These are phyloP conservation scores for Pituophis catenifer DNA, from an alignment of 2,113 vertebrate species.

Conservation along the genomic window DNA sequence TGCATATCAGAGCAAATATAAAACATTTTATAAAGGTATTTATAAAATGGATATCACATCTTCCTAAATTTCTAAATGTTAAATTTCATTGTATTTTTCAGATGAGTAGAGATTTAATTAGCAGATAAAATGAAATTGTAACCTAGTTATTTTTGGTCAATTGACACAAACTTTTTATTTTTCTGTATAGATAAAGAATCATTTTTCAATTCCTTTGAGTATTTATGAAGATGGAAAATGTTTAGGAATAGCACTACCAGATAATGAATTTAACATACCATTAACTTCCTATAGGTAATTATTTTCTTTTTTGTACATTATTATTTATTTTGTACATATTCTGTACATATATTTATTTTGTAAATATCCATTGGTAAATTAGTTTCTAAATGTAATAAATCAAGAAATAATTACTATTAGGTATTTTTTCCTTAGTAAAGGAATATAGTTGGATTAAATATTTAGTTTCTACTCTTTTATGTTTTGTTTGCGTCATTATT, in stretches of 20 bases:
- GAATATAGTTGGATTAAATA: not conserved
- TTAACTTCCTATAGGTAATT: constrained; percentile 87
- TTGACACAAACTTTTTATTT: constrained; percentile 20
- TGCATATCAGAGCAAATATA: not conserved
- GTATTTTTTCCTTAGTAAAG: not conserved
- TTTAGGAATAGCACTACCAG: constrained; percentile 82
- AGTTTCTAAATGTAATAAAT: not conserved
- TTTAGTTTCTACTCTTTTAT: not conserved
- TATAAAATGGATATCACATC: not conserved
- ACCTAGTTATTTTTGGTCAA: not conserved
- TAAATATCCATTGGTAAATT: not conserved
- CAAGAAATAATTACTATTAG: not conserved
- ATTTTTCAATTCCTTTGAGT: constrained; percentile 86
- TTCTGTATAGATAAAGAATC: constrained; percentile 85
- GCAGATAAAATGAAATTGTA: not conserved
- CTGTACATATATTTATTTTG: not conserved
- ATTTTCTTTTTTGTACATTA: not conserved
- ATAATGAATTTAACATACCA: constrained; percentile 89
- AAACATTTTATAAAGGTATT: not conserved
- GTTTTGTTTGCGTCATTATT: not conserved
- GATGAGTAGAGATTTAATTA: not conserved
- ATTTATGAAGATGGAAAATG: constrained; percentile 82
- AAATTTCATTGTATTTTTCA: not conserved
- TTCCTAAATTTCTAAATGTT: not conserved
- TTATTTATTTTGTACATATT: constrained; percentile 2